These are phyloP conservation scores for Diabrotica virgifera DNA, from an alignment of 1,140 invertebrate genomes.

Conservation along the genomic window DNA sequence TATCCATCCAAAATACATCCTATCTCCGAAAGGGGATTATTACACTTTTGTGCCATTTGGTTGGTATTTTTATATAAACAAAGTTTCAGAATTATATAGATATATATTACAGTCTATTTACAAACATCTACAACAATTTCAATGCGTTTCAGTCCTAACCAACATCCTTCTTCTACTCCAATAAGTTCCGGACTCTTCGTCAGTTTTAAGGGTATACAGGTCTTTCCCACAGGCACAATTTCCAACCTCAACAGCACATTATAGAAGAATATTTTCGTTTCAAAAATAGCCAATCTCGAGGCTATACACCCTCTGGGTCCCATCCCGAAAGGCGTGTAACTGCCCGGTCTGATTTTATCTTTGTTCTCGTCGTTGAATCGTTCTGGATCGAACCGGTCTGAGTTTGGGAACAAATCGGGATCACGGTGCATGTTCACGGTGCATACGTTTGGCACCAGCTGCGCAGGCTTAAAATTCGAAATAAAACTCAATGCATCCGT, in stretches of 20 bases:
- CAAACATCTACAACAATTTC: no score
- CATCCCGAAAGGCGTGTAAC: slow-evolving; percentile 55
- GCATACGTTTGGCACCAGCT: slow-evolving; percentile 50
- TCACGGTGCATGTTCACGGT: slow-evolving; percentile 52
- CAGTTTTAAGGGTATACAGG: slow-evolving; percentile 30
- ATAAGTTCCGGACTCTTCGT: background rate
- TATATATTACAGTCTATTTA: no score
- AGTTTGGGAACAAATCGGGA: slow-evolving; percentile 47
- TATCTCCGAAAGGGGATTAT: no score
- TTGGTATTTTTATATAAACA: no score
- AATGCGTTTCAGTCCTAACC: slow-evolving; percentile 10
- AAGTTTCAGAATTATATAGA: no score
- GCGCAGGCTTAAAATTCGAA: no score
- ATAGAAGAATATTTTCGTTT: slow-evolving; percentile 42
- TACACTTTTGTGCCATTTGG: no score
- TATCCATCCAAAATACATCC: no score
- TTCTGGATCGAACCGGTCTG: slow-evolving; percentile 52
- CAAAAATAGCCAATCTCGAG: slow-evolving; percentile 36
- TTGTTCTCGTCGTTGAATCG: no score
- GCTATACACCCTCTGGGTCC: slow-evolving; percentile 53
- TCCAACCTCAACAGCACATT: slow-evolving; percentile 40
- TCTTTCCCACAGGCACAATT: slow-evolving; percentile 36
- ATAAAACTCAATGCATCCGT: no score
- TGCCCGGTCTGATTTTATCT: no score
- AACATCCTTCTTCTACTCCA: slow-evolving; percentile 1